These are phyloP conservation scores for Poecilia latipinna DNA, from an alignment of 2,113 vertebrate genomes.

Conservation along the genomic window DNA sequence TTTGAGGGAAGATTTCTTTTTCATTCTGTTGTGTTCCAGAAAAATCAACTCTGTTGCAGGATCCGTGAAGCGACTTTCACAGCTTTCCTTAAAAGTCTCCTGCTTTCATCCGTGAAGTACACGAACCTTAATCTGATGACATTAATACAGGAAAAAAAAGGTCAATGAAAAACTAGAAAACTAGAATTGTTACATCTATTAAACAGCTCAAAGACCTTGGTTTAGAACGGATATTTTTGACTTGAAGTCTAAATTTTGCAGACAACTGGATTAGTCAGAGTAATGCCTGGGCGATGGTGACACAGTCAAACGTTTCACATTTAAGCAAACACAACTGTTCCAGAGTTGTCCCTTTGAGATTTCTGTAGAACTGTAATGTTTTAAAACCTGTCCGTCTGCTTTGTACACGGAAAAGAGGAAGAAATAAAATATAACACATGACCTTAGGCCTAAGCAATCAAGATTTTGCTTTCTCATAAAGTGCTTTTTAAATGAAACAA, in stretches of 20 bases:
- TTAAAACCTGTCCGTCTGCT: constrained; percentile 41
- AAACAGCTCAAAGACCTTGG: constrained; percentile 1
- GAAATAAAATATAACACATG: constrained; percentile 73
- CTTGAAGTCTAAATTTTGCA: not conserved
- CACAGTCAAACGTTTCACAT: constrained; percentile 58
- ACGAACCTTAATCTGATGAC: constrained; percentile 5
- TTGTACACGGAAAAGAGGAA: constrained; percentile 67
- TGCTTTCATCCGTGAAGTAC: not conserved
- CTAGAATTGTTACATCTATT: constrained; percentile 23
- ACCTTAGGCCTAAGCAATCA: constrained; percentile 75
- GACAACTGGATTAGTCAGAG: not conserved
- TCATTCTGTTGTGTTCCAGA: constrained; percentile 14
- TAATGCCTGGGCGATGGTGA: not conserved
- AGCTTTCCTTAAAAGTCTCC: not conserved
- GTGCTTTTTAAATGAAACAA: constrained; percentile 75
- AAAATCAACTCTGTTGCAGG: constrained; percentile 10
- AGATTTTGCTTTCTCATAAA: constrained; percentile 77
- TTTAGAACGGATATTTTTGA: not conserved
- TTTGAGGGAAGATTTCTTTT: constrained; percentile 22
- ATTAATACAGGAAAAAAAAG: constrained; percentile 4
- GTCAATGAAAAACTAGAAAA: constrained; percentile 17
- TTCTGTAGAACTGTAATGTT: constrained; percentile 2
- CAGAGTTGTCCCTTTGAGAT: constrained; percentile 69
- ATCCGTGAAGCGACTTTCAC: constrained; percentile 20
- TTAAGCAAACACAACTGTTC: constrained; percentile 47